These are phyloP conservation scores for Drosophila lacteicornis DNA, from an alignment of 1,140 invertebrate genomes.

Conservation along the genomic window DNA sequence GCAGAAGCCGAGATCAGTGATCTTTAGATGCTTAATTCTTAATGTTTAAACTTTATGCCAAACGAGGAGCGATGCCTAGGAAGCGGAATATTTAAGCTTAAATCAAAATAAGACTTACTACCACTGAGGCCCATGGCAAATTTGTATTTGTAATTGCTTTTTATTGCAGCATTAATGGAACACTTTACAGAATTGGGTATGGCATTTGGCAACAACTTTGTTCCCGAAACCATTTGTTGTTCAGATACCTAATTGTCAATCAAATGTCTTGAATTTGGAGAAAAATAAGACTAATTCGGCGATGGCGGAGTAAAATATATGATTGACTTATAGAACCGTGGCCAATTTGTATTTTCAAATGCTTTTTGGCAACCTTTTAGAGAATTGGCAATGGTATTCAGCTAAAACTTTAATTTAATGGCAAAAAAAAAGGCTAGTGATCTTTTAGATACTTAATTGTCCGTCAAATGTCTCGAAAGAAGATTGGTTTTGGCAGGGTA, in stretches of 20 bases:
- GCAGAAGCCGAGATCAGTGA: slow-evolving; percentile 37
- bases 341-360: neutral
- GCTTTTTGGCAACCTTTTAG: neutral
- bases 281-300: neutral
- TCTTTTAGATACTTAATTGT: slow-evolving; percentile 26
- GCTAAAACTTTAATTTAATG: neutral
- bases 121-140: slow-evolving; percentile 2
- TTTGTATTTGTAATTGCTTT: slow-evolving; percentile 4
- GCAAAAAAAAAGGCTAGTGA: slow-evolving; percentile 14
- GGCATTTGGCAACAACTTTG: neutral
- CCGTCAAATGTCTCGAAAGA: neutral
- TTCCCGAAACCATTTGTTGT: neutral
- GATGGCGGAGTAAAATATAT: neutral
- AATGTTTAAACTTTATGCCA: slow-evolving; percentile 10
- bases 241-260: neutral
- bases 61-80: slow-evolving; percentile 1
- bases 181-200: neutral
- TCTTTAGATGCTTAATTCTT: slow-evolving; percentile 35
- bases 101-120: neutral
- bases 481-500: neutral
- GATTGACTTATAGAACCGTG: neutral
- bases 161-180: slow-evolving; percentile 7
- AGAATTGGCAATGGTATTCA: neutral
- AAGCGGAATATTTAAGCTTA: neutral
- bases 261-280: neutral